Base-by-base conservation (phyloP, 2,797 vertebrate genomes). In the Hydrophis major region DNA sequence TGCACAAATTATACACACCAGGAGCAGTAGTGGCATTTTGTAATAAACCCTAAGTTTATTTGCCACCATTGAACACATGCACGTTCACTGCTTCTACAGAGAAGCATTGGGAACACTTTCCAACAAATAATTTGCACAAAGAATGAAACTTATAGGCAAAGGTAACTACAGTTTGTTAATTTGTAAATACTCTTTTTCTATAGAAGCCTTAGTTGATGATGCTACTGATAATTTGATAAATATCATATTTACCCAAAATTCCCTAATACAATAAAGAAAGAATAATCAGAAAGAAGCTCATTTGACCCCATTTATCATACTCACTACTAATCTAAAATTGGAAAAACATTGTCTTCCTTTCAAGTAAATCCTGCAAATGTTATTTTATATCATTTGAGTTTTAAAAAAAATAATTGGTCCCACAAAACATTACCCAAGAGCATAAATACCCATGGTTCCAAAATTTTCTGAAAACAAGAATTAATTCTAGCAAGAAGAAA, bases 41-140 rank as follows among this genome's bases (percentile, higher is more conserved):
- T 97, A 98, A 98, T 98, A 98, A 98, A 98, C 97, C 96, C 96
- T 96, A 96, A 97, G 98, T 98, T 98, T 98, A 97, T 98, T 97
- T 97, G 97, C 97, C 95, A 95, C 97, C 94, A 96, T 97, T 97
- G 97, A 97, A 96, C 96, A 97, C 97, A 97, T 96, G 97, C 96
- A 97, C 96, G 97, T 97, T 96, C 47, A 96, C 96, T 96, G 97
- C 95, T 97, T 97, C 97, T 96, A 12, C 95, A 95, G 97, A 97
- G 97, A 96, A 86, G 93, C 92, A 94, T 25, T 5, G 92, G 94
- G 95, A 94, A 93, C 94, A 95, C 96, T 96, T 96, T 90, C 97
- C 96, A 96, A 94, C 95, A 97, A 97, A 96, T 96, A 97, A 95
- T 97, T 97, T 97, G 94, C 96, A 96, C 95, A 96, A 86, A 92